Evolutionary conservation across 2,797 vertebrate genomes (phyloP).

Genomic region (Pristis pectinata): DNA sequence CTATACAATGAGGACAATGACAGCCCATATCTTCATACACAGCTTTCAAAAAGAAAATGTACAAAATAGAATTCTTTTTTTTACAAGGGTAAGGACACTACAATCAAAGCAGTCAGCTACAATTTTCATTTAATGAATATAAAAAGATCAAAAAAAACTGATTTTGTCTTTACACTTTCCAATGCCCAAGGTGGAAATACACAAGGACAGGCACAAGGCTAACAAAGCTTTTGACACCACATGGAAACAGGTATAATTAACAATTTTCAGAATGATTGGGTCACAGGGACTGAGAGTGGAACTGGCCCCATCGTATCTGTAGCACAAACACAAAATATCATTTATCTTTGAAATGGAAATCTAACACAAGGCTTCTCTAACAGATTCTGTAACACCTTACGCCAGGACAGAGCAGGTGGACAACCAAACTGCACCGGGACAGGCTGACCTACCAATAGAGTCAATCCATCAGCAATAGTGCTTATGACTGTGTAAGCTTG

Average conservation of each 20-base stretch:
- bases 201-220: conserved; percentile 57
- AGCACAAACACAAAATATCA: conserved; percentile 10
- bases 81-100: conserved; percentile 63
- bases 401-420: not conserved
- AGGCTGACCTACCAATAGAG: not conserved
- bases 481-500: not conserved
- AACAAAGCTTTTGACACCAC: conserved; percentile 44
- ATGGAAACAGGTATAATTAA: conserved; percentile 17
- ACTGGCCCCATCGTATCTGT: not conserved
- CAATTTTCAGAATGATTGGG: conserved; percentile 6
- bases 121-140: conserved; percentile 60
- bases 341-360: not conserved
- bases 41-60: conserved; percentile 71
- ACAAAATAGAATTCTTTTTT: conserved; percentile 76
- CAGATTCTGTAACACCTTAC: not conserved
- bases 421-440: not conserved
- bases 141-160: conserved; percentile 28
- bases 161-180: conserved; percentile 32
- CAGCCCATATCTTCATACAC: conserved; percentile 66
- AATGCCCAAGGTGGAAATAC: conserved; percentile 32
- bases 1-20: conserved; percentile 75
- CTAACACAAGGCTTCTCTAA: not conserved
- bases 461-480: not conserved
- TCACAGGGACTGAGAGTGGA: not conserved
- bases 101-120: conserved; percentile 68